These are phyloP conservation scores for Corythornis madagascariensis DNA, from an alignment of 2,113 vertebrate genomes.

Conservation along the genomic window DNA sequence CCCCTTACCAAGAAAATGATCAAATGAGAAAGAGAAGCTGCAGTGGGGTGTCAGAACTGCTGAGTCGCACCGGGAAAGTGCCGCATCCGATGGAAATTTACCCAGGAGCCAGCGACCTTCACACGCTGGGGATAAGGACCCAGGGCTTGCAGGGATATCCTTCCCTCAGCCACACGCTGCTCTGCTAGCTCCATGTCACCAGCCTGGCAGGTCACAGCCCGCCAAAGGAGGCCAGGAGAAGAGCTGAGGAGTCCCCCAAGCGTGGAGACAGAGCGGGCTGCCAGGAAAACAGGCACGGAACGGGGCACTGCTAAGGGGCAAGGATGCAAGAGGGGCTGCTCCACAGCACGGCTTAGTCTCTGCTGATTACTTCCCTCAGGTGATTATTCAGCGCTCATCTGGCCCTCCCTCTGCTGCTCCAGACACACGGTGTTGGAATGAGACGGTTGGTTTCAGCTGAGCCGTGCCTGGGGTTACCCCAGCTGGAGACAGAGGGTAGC, in stretches of 20 bases:
- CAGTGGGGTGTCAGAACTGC: slow-evolving; percentile 49
- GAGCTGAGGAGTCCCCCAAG: neutral
- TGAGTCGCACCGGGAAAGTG: slow-evolving; percentile 34
- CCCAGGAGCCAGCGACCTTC: slow-evolving; percentile 39
- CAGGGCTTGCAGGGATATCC: neutral
- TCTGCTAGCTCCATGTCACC: neutral
- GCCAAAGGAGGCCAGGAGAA: neutral
- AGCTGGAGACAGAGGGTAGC: neutral
- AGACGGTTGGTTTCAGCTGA: neutral
- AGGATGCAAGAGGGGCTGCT: neutral
- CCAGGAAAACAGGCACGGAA: neutral
- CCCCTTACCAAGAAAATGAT: slow-evolving; percentile 24
- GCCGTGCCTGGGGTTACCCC: neutral
- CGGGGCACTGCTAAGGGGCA: rapidly evolving
- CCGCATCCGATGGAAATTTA: slow-evolving; percentile 66
- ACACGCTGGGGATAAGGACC: neutral
- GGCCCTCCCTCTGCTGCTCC: neutral
- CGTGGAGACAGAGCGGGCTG: neutral
- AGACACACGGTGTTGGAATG: neutral
- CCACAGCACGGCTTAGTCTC: neutral
- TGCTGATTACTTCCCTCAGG: neutral
- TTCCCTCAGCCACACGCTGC: neutral
- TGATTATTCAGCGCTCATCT: neutral
- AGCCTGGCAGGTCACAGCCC: neutral
- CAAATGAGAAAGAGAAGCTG: slow-evolving; percentile 41